Evolutionary conservation across 2,113 vertebrate species (phyloP), one percentile per base, ranked within the genome.

Genomic region (Poeciliopsis occidentalis): DNA sequence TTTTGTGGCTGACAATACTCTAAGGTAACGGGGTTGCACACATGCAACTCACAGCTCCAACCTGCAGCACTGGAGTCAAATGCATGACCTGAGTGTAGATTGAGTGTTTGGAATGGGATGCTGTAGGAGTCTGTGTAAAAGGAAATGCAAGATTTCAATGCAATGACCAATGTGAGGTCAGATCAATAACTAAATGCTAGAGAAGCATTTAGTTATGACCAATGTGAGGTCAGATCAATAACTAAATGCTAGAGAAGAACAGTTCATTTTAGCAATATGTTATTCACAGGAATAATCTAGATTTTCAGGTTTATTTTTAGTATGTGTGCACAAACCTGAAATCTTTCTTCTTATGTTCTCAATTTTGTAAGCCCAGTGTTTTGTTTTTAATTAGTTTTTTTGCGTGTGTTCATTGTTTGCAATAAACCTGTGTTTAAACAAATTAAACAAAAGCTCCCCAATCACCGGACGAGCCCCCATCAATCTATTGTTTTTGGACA

Each of bases 1-100:
- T 94, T 94, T 89, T 80, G 82, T 89, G 85, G 78, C 89, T 83
- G 82, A 27, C 76, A 86, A 85, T 93, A 88, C 93, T 88, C 87
- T 71, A 60, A 87, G 77, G 82, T 83, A 82, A 79, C 64, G 75
- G 60, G 4, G 31, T 68, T 70, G 76, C 64, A 72, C 71, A 73
- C 79, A 79, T 85, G 73, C 75, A 71, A 54, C 67, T 54, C 75
- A 67, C 72, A 79, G 77, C 41, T 12, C 63, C 54, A 78, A 69
- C 68, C 79, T 81, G 57, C 64, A 71, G 72, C 4, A 32, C 60
- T 68, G 81, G 84, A 78, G 85, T 85, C 78, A 90, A 76, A 63
- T 77, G 81, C 81, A 80, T 64, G 76, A 67, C 67, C 15, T 10
- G 67, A 24, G n/a, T 72, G 80, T 83, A 78, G 72, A 83, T 71